Percentiles rank a stretch among this genome's conserved stretches.
Evolutionary conservation across 1,140 invertebrate genomes (phyloP).

Genomic region (Zaprionus kolodkinae): DNA sequence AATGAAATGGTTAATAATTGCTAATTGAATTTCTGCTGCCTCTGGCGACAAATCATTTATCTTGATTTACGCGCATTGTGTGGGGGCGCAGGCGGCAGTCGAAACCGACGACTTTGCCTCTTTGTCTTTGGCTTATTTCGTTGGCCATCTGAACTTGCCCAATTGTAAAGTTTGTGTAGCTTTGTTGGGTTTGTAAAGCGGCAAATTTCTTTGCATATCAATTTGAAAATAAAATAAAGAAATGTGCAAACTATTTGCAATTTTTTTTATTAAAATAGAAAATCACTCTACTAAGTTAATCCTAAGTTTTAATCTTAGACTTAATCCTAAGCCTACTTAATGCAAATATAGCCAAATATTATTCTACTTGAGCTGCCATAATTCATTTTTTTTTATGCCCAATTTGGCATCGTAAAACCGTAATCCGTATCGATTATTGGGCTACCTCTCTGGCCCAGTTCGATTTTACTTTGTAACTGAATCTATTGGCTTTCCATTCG

Average conservation of each 20-base stretch:
- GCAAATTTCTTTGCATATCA: neutral
- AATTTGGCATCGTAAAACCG: neutral
- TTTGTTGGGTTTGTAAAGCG: neutral
- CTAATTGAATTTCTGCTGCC: conserved; percentile 81
- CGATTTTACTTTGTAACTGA: conserved; percentile 28
- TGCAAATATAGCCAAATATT: neutral
- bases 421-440: neutral
- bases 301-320: neutral
- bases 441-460: neutral
- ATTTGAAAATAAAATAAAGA: too few relatives aligned
- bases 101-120: neutral
- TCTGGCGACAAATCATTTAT: conserved; percentile 78
- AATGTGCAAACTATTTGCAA: neutral
- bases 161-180: neutral
- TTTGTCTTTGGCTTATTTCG: neutral
- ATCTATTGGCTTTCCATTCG: conserved; percentile 66
- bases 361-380: neutral
- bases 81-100: conserved; percentile 27
- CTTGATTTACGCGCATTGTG: conserved; percentile 76
- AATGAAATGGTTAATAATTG: conserved; percentile 81
- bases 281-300: neutral
- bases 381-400: neutral
- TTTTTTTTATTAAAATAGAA: neutral
- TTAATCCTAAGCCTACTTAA: neutral
- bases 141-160: conserved; percentile 13